phyloP scores from a whole-genome alignment of 1,140 invertebrate genomes.

The Dinoponera quadriceps region DNA sequence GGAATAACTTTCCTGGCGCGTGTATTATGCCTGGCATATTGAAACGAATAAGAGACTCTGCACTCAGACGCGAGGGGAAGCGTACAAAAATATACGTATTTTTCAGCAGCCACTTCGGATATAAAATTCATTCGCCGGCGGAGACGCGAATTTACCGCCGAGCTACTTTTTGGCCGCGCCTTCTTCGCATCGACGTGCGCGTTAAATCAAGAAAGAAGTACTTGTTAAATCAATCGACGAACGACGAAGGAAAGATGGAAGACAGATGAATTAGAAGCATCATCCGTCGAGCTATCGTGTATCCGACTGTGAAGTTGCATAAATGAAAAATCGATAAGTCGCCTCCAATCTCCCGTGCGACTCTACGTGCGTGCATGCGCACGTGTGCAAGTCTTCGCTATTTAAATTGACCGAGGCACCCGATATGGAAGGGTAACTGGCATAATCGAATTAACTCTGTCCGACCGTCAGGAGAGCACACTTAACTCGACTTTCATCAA shows the following conservation, averaged over 20 bases:
- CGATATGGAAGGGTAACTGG: constrained; percentile 55
- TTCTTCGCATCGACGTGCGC: not conserved
- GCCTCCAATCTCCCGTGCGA: not conserved
- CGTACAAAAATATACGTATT: constrained; percentile 54
- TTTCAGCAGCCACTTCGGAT: constrained; percentile 7
- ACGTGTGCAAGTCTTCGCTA: constrained; percentile 4
- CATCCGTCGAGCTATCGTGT: not conserved
- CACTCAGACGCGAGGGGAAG: constrained; percentile 25
- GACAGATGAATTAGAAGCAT: not conserved
- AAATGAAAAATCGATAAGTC: constrained; percentile 34
- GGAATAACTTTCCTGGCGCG: constrained; percentile 49
- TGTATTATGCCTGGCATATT: constrained; percentile 55
- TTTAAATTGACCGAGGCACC: constrained; percentile 69
- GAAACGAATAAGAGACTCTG: constrained; percentile 59
- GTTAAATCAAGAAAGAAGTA: not conserved
- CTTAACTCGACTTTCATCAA: constrained; percentile 59
- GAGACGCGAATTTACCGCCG: constrained; percentile 46
- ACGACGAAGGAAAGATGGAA: not conserved
- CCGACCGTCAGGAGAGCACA: constrained; percentile 21
- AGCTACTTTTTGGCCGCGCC: not conserved
- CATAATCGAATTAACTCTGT: constrained; percentile 68
- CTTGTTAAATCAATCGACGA: not conserved
- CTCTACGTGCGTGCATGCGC: not conserved
- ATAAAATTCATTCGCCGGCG: constrained; percentile 45
- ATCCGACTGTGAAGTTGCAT: not conserved